A percentile compares a stretch with the other conserved stretches of the same genome.
These are phyloP conservation scores for Phaethornis superciliosus DNA, from an alignment of 2,113 vertebrate genomes.

Conservation along the genomic window DNA sequence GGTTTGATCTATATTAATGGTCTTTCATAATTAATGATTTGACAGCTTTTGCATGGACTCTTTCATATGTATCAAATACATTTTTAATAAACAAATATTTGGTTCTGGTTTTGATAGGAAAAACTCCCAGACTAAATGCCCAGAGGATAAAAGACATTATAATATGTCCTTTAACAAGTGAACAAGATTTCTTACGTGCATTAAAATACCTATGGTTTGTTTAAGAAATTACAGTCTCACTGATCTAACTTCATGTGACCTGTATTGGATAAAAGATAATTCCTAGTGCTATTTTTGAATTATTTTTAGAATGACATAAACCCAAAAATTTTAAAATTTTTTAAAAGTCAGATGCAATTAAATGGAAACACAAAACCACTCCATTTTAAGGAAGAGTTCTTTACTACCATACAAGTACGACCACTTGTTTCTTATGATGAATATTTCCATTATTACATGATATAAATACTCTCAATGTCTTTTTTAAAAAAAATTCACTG, in stretches of 20 bases:
- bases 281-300: not conserved
- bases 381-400: not conserved
- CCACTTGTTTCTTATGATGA: not conserved
- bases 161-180: not conserved
- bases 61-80: not conserved
- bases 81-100: not conserved
- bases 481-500: slow-evolving; percentile 49
- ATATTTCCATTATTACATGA: slow-evolving; percentile 25
- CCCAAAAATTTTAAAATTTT: not conserved
- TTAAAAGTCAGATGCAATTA: not conserved
- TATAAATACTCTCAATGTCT: slow-evolving; percentile 49
- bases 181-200: not conserved
- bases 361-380: not conserved
- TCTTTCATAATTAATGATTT: not conserved
- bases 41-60: not conserved
- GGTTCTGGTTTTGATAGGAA: not conserved
- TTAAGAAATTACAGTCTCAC: not conserved
- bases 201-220: not conserved
- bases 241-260: not conserved
- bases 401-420: not conserved
- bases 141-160: not conserved
- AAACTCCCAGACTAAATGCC: not conserved
- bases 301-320: not conserved
- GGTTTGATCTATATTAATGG: not conserved
- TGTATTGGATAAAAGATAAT: not conserved